These are phyloP conservation scores for Bimastos eiseni DNA, from an alignment of 2,888 invertebrate species.

Conservation along the genomic window DNA sequence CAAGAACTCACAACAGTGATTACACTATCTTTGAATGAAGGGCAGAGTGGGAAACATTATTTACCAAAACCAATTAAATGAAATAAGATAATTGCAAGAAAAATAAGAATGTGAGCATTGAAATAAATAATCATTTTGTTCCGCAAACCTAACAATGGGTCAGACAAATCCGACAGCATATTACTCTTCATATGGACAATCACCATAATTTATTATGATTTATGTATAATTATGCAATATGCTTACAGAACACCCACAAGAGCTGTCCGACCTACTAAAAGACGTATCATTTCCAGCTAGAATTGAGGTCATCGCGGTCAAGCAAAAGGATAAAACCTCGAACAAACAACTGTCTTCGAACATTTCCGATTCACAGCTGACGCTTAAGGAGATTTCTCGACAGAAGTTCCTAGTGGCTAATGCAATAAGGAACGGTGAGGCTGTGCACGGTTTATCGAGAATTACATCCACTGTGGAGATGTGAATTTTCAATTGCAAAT, in stretches of 20 bases:
- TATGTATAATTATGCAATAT: background rate
- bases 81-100: no score
- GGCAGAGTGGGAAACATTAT: no score
- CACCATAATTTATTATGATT: background rate
- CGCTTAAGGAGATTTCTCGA: background rate
- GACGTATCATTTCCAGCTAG: background rate
- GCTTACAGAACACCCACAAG: background rate
- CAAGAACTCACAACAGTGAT: no score
- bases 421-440: background rate
- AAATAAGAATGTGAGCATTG: no score
- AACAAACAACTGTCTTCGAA: background rate
- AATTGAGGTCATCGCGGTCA: background rate
- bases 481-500: background rate
- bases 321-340: background rate
- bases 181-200: no score
- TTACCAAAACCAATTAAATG: no score
- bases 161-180: no score
- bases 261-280: background rate
- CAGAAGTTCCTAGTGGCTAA: slow-evolving; percentile 4
- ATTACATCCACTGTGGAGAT: background rate
- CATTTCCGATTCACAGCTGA: background rate
- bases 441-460: background rate
- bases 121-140: no score
- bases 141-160: no score
- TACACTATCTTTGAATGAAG: no score